These are phyloP conservation scores for Spicauda simplicius DNA, from an alignment of 2,888 invertebrate species.

Conservation along the genomic window DNA sequence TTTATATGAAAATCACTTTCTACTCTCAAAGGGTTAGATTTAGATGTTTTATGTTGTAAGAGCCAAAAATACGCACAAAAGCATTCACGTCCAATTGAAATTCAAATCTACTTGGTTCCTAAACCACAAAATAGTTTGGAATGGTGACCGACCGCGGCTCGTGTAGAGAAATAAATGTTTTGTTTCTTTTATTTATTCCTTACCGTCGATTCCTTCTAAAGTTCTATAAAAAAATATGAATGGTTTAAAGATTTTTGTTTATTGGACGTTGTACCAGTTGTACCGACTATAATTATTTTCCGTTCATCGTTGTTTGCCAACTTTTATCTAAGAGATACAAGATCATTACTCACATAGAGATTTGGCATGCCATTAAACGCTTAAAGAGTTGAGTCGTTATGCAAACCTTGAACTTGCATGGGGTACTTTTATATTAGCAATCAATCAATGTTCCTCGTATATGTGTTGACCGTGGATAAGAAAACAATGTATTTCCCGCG, in stretches of 20 bases:
- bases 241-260: not conserved
- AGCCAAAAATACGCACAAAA: too few species aligned
- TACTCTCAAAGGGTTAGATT: too few species aligned
- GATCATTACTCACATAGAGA: constrained; percentile 9
- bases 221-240: not conserved
- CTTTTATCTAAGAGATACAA: not conserved
- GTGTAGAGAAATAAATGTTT: too few species aligned
- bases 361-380: constrained; percentile 7
- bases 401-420: constrained; percentile 1
- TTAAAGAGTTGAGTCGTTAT: constrained; percentile 14
- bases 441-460: constrained; percentile 3
- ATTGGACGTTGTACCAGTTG: not conserved
- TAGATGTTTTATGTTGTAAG: too few species aligned
- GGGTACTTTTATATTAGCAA: not conserved
- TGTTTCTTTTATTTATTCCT: not conserved
- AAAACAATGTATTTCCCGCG: too few species aligned
- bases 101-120: too few species aligned
- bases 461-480: not conserved
- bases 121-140: too few species aligned
- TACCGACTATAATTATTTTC: not conserved
- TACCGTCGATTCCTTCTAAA: not conserved
- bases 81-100: too few species aligned
- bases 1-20: too few species aligned
- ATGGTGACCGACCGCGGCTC: too few species aligned
- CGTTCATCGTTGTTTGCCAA: constrained; percentile 6